These are phyloP conservation scores for Drosophila mayri DNA, from an alignment of 1,140 invertebrate genomes.

Conservation along the genomic window DNA sequence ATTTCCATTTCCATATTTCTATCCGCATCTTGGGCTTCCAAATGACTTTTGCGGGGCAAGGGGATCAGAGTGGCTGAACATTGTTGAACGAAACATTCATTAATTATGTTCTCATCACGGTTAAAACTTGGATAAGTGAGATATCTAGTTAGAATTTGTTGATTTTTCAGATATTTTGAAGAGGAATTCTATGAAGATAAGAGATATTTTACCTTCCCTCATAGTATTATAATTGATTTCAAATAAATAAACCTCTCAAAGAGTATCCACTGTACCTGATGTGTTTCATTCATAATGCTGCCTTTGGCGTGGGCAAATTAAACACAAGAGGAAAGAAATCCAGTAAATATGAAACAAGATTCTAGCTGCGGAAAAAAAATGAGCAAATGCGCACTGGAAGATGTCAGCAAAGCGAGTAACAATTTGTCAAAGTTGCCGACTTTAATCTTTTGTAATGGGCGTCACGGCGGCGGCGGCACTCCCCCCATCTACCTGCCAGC, in stretches of 20 bases:
- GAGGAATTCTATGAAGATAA: too few species aligned
- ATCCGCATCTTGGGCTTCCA: constrained; percentile 32
- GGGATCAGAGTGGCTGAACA: constrained; percentile 16
- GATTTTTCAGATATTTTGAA: neutral
- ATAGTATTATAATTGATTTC: too few species aligned
- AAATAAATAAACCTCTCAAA: neutral
- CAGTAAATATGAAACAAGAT: constrained; percentile 31
- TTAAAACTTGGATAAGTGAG: constrained; percentile 7
- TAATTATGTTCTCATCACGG: constrained; percentile 40
- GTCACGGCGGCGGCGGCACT: constrained; percentile 16
- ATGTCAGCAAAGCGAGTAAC: constrained; percentile 73
- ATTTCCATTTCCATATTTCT: constrained; percentile 29
- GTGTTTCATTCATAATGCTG: constrained; percentile 55
- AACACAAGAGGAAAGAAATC: constrained; percentile 18
- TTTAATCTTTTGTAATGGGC: constrained; percentile 50
- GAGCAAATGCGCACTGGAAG: constrained; percentile 63
- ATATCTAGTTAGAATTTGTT: neutral
- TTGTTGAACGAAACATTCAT: constrained; percentile 31
- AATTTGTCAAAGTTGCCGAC: constrained; percentile 76
- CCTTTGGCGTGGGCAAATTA: constrained; percentile 53
- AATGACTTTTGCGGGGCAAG: constrained; percentile 13
- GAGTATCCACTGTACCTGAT: constrained; percentile 7
- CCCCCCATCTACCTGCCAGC: neutral
- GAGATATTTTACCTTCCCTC: too few species aligned
- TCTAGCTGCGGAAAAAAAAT: constrained; percentile 53